Evolutionary conservation across 1,140 invertebrate genomes (phyloP).

Genomic region (Triops longicaudatus): DNA sequence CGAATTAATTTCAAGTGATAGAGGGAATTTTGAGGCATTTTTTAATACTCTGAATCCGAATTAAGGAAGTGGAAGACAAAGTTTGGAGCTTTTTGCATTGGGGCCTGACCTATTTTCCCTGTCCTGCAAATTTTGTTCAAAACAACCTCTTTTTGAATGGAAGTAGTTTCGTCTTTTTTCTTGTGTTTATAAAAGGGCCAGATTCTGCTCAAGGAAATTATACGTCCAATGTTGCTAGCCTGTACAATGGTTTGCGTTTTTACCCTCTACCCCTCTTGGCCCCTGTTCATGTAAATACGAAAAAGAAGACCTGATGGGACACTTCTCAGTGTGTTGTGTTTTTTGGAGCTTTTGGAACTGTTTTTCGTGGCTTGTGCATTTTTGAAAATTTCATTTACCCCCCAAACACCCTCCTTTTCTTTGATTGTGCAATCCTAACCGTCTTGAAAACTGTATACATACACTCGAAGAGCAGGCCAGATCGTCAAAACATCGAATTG

Average conservation of each 20-base stretch:
- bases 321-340: not conserved
- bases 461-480: not conserved
- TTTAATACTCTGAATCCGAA: not conserved
- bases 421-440: conserved; percentile 5
- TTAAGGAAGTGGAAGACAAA: not conserved
- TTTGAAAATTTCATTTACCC: not conserved
- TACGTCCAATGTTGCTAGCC: conserved; percentile 9
- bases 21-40: not conserved
- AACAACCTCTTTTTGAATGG: not conserved
- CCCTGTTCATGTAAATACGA: not conserved
- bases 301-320: not conserved
- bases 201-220: conserved; percentile 15
- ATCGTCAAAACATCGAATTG: conserved; percentile 7
- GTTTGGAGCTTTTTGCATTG: not conserved
- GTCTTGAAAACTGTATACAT: not conserved
- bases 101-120: not conserved
- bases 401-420: not conserved
- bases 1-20: conserved; percentile 1
- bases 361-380: not conserved
- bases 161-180: not conserved
- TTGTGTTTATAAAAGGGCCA: conserved; percentile 1
- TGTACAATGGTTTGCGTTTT: conserved; percentile 9
- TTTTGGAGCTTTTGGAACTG: not conserved
- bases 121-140: not conserved
- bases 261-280: not conserved